Evolutionary conservation across 2,113 vertebrate genomes (phyloP).

Genomic region (Caranx melampygus): DNA sequence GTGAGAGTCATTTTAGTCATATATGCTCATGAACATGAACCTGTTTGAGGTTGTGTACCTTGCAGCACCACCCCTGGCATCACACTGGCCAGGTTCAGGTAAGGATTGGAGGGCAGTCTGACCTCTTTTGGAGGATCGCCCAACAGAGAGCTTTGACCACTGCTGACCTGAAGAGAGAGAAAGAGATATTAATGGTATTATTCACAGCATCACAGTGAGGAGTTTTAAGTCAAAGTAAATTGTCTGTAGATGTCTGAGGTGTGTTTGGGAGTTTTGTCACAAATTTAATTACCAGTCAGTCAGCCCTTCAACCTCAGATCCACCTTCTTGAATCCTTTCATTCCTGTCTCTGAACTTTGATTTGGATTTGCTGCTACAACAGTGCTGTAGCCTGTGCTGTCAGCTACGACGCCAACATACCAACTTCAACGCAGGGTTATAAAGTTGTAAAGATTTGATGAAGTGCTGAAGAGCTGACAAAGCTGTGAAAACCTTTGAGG

Average conservation of each 20-base stretch:
- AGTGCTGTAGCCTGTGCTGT: too few relatives aligned
- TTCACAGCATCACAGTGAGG: neutral
- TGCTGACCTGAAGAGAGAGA: constrained; percentile 78
- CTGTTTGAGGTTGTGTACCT: constrained; percentile 66
- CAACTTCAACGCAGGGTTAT: neutral
- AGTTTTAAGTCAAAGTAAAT: neutral
- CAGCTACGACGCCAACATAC: neutral
- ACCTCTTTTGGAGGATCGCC: constrained; percentile 97
- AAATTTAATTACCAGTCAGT: neutral
- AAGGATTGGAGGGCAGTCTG: constrained; percentile 94
- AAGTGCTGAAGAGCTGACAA: constrained; percentile 21
- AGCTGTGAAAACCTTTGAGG: constrained; percentile 32
- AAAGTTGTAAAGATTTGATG: constrained; percentile 14
- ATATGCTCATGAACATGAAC: neutral
- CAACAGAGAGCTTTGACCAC: constrained; percentile 91
- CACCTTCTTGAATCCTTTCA: neutral
- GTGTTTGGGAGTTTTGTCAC: neutral
- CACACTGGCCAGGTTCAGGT: constrained; percentile 96
- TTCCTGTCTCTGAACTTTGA: neutral
- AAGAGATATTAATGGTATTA: neutral
- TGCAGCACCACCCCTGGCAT: constrained; percentile 90
- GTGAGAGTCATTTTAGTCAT: neutral
- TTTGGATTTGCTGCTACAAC: neutral
- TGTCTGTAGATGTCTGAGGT: neutral
- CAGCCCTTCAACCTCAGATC: neutral